These are phyloP conservation scores for Dyspetes luteomarginatus DNA, from an alignment of 2,888 invertebrate genomes.

Conservation along the genomic window DNA sequence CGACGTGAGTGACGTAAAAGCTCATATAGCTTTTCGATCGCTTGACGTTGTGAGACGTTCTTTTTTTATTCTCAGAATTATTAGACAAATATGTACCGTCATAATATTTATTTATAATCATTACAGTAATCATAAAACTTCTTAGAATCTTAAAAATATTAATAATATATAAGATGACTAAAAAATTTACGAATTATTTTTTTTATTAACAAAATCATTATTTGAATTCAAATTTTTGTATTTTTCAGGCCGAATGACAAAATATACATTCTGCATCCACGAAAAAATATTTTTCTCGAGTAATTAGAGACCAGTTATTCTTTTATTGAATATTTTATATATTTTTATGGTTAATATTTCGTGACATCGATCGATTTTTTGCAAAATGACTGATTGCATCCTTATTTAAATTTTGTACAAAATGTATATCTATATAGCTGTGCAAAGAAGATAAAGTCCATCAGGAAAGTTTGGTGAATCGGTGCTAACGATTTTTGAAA, in stretches of 20 bases:
- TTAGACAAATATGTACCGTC: not conserved
- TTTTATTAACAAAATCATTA: constrained; percentile 1
- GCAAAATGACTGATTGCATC: not conserved
- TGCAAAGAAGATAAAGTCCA: constrained; percentile 44
- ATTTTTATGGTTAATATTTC: not conserved
- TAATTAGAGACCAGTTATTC: too few relatives aligned
- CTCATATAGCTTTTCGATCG: constrained; percentile 52
- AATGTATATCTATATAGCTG: not conserved
- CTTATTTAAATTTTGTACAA: not conserved
- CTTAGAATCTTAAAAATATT: not conserved
- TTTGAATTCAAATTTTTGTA: not conserved
- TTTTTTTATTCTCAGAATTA: constrained; percentile 32
- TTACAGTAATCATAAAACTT: not conserved
- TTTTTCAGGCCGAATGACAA: not conserved
- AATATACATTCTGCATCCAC: too few relatives aligned
- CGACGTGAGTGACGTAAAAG: constrained; percentile 59
- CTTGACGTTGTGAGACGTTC: constrained; percentile 13
- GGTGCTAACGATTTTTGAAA: constrained; percentile 68
- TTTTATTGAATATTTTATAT: not conserved
- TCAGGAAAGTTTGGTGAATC: constrained; percentile 65
- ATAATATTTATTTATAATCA: not conserved
- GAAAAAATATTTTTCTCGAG: too few relatives aligned
- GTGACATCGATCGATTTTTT: not conserved
- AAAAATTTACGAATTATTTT: not conserved
- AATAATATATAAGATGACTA: not conserved